Percentiles rank a stretch among this genome's conserved stretches.
Conservation (phyloP, 2,797 vertebrate genomes). For the Malurus leucopterus region DNA sequence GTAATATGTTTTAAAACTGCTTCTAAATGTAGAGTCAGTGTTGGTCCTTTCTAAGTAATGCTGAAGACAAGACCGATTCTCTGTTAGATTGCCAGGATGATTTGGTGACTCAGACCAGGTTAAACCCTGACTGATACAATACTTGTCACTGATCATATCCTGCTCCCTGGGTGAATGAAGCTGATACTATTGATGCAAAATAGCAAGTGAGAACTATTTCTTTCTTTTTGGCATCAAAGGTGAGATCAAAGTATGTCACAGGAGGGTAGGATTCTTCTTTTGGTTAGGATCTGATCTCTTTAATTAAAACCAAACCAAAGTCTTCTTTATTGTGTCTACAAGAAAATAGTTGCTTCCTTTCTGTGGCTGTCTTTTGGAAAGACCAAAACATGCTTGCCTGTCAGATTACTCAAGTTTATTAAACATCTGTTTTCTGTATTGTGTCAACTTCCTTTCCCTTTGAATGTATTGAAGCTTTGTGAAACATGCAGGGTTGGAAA, state of each 20-base stretch:
- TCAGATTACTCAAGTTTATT: constrained; percentile 37
- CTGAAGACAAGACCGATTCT: background rate
- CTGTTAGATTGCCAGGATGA: background rate
- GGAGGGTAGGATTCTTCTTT: background rate
- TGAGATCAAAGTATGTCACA: constrained; percentile 20
- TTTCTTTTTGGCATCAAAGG: background rate
- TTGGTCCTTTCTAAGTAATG: background rate
- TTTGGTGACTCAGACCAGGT: background rate
- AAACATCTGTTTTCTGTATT: constrained; percentile 44
- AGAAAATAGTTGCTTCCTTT: constrained; percentile 29
- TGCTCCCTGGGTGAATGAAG: background rate
- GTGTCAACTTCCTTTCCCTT: constrained; percentile 12
- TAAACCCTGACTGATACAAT: background rate
- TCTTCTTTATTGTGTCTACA: constrained; percentile 24
- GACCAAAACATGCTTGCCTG: background rate
- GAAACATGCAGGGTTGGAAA: constrained; percentile 1
- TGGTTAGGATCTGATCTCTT: background rate
- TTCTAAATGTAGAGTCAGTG: background rate
- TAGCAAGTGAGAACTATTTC: background rate
- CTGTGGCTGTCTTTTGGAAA: background rate
- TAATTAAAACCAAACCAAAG: constrained; percentile 40
- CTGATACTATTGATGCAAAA: background rate
- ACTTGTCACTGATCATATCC: background rate
- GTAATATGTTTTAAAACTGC: background rate
- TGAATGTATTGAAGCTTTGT: constrained; percentile 23